These are phyloP conservation scores for Dryas iulia DNA, from an alignment of 1,140 invertebrate genomes.

Conservation along the genomic window DNA sequence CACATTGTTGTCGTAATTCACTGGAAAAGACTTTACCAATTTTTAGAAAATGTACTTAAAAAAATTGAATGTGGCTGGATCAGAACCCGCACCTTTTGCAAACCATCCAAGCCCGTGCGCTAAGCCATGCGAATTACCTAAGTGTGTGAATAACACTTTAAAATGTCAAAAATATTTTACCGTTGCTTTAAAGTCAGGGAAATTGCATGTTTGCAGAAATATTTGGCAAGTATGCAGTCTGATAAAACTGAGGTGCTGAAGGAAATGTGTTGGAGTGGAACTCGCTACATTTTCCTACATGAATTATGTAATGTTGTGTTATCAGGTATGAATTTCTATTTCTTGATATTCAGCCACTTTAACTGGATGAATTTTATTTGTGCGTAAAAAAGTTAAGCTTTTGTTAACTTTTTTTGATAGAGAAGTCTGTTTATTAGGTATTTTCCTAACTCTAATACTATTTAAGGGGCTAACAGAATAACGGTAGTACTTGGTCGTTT, in stretches of 20 bases:
- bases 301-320: neutral
- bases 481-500: too few species aligned
- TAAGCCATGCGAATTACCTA: too few species aligned
- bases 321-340: constrained; percentile 1
- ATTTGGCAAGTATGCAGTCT: constrained; percentile 21
- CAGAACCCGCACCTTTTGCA: too few species aligned
- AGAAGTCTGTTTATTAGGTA: too few species aligned
- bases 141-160: too few species aligned
- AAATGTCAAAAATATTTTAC: neutral
- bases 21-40: neutral
- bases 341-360: neutral
- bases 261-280: constrained; percentile 11
- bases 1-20: neutral
- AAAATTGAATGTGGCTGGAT: too few species aligned
- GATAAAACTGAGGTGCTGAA: constrained; percentile 29
- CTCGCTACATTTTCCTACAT: constrained; percentile 3
- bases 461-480: too few species aligned
- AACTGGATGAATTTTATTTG: neutral
- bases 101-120: too few species aligned
- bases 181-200: neutral
- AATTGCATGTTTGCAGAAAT: constrained; percentile 31
- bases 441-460: too few species aligned
- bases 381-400: too few species aligned
- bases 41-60: too few species aligned
- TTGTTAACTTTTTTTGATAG: too few species aligned